These are phyloP conservation scores for Morpho helenor DNA, from an alignment of 2,888 invertebrate species.

Conservation along the genomic window DNA sequence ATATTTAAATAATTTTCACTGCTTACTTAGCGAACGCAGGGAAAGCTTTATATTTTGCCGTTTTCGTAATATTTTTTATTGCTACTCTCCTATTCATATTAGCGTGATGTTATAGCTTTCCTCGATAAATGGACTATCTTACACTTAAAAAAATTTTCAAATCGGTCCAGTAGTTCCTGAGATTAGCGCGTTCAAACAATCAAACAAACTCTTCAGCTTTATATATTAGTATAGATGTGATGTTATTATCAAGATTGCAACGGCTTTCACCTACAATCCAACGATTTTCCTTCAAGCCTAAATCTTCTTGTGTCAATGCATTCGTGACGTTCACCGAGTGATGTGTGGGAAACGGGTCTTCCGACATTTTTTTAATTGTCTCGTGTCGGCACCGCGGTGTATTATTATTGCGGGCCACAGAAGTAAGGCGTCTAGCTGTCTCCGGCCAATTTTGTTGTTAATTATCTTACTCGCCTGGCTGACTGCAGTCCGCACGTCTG, in stretches of 20 bases:
- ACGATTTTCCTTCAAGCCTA: constrained; percentile 46
- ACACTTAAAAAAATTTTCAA: constrained; percentile 35
- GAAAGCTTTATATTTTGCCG: too few relatives aligned
- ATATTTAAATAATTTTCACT: too few relatives aligned
- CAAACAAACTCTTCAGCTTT: too few relatives aligned
- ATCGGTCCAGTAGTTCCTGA: too few relatives aligned
- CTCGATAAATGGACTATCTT: constrained; percentile 29
- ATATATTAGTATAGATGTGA: constrained; percentile 31
- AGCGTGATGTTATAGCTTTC: too few relatives aligned
- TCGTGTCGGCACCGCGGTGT: constrained; percentile 51
- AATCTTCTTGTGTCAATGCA: constrained; percentile 40
- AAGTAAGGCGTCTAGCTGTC: constrained; percentile 76
- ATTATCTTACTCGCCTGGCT: constrained; percentile 61
- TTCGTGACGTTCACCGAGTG: constrained; percentile 49
- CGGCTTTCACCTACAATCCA: constrained; percentile 57
- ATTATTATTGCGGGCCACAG: constrained; percentile 63
- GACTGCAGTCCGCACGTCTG: constrained; percentile 56
- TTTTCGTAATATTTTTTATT: too few relatives aligned
- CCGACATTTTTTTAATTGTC: constrained; percentile 61
- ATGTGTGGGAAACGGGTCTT: constrained; percentile 68
- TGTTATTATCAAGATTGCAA: constrained; percentile 39
- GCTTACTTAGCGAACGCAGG: too few relatives aligned
- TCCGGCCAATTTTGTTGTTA: constrained; percentile 68
- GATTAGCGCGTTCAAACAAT: too few relatives aligned
- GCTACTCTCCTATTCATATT: too few relatives aligned